A percentile compares a stretch with the other conserved stretches of the same genome.
phyloP scores from a whole-genome alignment of 1,140 invertebrate genomes.

The Ceratosolen fusciceps region DNA sequence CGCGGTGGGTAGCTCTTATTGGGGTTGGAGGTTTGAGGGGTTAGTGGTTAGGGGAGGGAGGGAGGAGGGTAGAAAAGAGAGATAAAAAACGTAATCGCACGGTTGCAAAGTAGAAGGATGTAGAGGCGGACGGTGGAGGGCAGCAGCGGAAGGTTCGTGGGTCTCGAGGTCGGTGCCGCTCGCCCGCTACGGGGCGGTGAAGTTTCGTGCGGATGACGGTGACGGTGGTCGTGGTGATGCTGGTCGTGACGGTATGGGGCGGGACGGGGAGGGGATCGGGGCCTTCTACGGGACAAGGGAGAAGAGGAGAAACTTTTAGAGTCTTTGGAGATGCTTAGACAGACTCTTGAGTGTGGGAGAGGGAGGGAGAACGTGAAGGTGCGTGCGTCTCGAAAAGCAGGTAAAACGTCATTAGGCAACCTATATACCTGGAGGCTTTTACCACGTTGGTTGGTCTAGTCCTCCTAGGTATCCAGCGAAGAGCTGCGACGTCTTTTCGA shows the following conservation, averaged over 20 bases:
- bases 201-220: not conserved
- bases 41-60: too few species aligned
- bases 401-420: constrained; percentile 38
- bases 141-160: too few species aligned
- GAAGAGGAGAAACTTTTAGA: not conserved
- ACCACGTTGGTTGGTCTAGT: not conserved
- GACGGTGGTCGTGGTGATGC: not conserved
- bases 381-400: not conserved
- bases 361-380: not conserved
- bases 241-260: not conserved
- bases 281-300: too few species aligned
- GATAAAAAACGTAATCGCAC: constrained; percentile 11
- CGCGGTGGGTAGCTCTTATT: too few species aligned
- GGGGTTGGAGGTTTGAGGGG: too few species aligned
- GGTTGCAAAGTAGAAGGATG: constrained; percentile 11
- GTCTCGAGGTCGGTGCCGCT: too few species aligned
- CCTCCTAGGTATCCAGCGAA: not conserved
- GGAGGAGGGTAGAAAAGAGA: not conserved
- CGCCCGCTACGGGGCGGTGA: too few species aligned
- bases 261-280: too few species aligned
- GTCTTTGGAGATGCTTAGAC: constrained; percentile 5
- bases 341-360: not conserved
- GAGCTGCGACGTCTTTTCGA: constrained; percentile 9
- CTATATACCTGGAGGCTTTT: constrained; percentile 39
- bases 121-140: not conserved